Evolutionary conservation across 2,797 vertebrate species (phyloP), one percentile per base, ranked within the genome.

Genomic region (Protonibea diacanthus): DNA sequence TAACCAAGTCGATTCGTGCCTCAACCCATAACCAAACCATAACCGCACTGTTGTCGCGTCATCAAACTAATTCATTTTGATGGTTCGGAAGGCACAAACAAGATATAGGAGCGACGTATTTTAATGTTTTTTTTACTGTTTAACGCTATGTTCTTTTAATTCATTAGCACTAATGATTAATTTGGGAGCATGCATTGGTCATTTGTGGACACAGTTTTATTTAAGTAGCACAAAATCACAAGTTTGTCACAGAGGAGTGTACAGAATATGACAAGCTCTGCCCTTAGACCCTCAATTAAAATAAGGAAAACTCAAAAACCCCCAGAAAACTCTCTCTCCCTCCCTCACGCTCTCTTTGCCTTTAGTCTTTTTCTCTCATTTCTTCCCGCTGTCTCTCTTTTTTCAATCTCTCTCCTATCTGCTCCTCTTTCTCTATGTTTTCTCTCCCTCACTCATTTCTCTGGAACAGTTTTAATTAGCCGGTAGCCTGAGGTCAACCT

Each of bases 381-480:
- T 13, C 51, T 38, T 53, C 56, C 9, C 58, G 55, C 49, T 45
- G 40, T 76, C 58, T 77, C 47, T 5, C 59, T 78, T 70, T 60
- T 74, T 66, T 74, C 80, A 80, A 42, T 82, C 72, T 85, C 53
- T 85, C 71, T 73, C 62, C 52, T 20, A 76, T 77, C 55, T 55
- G 65, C 59, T 85, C 57, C 57, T 86, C 71, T 68, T 69, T 73
- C 63, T 74, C 83, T 71, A 18, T 59, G 61, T 73, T 87, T 82
- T 82, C 23, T 49, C 44, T 73, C 62, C 53, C 81, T 81, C 74
- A 78, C 84, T 90, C 78, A 56, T 86, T 85, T 85, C 87, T 86
- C 86, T 85, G 82, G 80, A 89, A 92, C 81, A 89, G 87, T 91
- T 93, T 93, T 93, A 94, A 94, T 94, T 93, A 93, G 92, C 89